Evolutionary conservation across 2,888 invertebrate species (phyloP).

Genomic region (Chrysomela aeneicollis): DNA sequence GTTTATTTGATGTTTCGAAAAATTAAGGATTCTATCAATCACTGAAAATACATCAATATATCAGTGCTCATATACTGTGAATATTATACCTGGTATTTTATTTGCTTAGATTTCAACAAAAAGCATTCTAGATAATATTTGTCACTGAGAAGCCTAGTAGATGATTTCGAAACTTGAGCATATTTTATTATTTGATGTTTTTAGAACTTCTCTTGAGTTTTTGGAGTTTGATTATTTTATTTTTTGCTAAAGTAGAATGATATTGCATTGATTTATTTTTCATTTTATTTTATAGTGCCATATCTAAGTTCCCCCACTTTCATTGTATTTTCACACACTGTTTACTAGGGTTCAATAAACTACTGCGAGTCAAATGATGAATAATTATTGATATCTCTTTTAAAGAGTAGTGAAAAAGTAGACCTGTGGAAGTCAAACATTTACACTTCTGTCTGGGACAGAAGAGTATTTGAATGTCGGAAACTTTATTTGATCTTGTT

Average conservation of each 20-base stretch:
- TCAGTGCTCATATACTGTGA: slow-evolving; percentile 37
- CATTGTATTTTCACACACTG: neutral
- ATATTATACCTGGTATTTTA: slow-evolving; percentile 39
- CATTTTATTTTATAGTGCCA: slow-evolving; percentile 16
- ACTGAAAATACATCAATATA: slow-evolving; percentile 23
- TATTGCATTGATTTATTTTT: neutral
- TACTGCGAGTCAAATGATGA: slow-evolving; percentile 1
- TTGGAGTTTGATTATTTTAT: neutral
- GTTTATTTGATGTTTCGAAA: neutral
- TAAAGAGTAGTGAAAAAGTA: neutral
- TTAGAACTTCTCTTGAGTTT: slow-evolving; percentile 12
- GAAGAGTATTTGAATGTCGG: neutral
- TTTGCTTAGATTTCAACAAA: slow-evolving; percentile 40
- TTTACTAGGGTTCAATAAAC: slow-evolving; percentile 8
- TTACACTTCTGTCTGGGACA: neutral
- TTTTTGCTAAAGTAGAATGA: neutral
- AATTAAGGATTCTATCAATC: slow-evolving; percentile 13
- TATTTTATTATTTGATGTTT: slow-evolving; percentile 11
- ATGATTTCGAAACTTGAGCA: slow-evolving; percentile 2
- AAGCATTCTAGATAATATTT: slow-evolving; percentile 51
- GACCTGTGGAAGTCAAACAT: slow-evolving; percentile 13
- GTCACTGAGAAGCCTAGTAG: slow-evolving; percentile 13
- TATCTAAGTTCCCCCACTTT: too few species aligned
- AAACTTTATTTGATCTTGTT: slow-evolving; percentile 20
- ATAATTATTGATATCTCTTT: neutral